Percentiles rank a stretch among this genome's conserved stretches.
These are phyloP conservation scores for Antidorcas marsupialis DNA, from an alignment of 2,113 vertebrate genomes.

Conservation along the genomic window DNA sequence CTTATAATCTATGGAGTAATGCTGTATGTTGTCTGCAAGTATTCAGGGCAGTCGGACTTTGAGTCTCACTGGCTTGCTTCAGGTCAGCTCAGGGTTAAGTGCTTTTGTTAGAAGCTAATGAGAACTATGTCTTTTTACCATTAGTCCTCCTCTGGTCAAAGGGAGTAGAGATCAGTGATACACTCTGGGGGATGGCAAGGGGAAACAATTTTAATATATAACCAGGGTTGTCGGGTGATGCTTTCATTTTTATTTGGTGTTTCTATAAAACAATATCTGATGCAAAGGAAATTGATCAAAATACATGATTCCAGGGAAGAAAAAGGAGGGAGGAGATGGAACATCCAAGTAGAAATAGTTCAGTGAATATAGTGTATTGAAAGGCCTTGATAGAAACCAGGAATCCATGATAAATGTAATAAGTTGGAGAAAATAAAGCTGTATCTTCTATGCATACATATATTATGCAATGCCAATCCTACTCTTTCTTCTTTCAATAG, in stretches of 20 bases:
- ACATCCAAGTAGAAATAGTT: slow-evolving; percentile 14
- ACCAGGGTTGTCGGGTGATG: background rate
- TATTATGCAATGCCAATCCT: slow-evolving; percentile 61
- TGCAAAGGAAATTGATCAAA: slow-evolving; percentile 49
- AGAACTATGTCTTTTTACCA: background rate
- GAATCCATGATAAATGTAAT: slow-evolving; percentile 50
- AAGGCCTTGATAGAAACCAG: slow-evolving; percentile 14
- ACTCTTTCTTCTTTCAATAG: slow-evolving; percentile 79
- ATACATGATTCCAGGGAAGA: slow-evolving; percentile 24
- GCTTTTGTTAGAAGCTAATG: background rate
- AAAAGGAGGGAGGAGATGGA: background rate
- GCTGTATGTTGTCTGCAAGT: background rate
- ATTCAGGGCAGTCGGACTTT: background rate
- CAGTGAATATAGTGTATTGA: background rate
- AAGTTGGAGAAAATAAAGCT: slow-evolving; percentile 20
- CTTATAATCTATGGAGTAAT: background rate
- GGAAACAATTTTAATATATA: slow-evolving; percentile 7
- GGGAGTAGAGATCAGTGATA: background rate
- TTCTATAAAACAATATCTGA: background rate
- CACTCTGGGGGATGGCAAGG: background rate
- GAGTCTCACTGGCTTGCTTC: background rate
- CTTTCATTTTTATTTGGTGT: slow-evolving; percentile 28
- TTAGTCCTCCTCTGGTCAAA: slow-evolving; percentile 2
- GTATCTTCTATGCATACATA: background rate
- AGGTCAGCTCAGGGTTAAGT: background rate